Conservation (phyloP, 2,113 vertebrate species). For the Echinops telfairi region DNA sequence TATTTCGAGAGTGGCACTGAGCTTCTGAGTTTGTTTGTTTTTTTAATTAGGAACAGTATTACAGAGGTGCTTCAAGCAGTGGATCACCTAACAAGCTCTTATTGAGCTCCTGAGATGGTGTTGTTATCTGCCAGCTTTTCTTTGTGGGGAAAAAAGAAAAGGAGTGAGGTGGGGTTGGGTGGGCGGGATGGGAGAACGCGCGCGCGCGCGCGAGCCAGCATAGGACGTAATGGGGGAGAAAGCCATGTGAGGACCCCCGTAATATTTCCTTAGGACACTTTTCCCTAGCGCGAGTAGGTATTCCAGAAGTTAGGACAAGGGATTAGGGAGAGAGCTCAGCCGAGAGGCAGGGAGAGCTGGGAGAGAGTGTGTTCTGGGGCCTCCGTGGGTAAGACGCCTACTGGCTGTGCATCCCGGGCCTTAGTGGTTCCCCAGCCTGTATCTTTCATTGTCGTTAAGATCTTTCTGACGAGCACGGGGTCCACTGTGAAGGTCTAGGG, state of each 20-base stretch:
- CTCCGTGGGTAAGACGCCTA: not conserved
- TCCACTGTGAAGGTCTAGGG: not conserved
- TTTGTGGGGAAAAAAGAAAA: not conserved
- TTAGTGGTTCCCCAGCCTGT: not conserved
- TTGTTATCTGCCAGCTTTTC: not conserved
- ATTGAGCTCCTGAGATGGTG: not conserved
- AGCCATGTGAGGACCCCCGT: not conserved
- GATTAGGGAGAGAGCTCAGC: not conserved
- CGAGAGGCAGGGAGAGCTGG: not conserved
- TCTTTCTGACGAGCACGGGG: not conserved
- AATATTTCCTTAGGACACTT: not conserved
- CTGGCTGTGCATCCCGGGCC: not conserved
- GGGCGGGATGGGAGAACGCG: too few species aligned
- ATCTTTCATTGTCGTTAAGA: not conserved
- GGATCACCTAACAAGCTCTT: not conserved
- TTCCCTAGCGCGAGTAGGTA: not conserved
- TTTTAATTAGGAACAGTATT: not conserved
- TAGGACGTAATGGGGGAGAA: not conserved
- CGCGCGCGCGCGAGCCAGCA: too few species aligned
- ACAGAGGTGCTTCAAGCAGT: not conserved
- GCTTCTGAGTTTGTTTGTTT: not conserved
- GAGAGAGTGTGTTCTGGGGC: not conserved
- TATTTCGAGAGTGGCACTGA: not conserved
- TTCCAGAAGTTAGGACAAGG: not conserved
- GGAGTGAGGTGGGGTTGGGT: too few species aligned